Base-by-base conservation (phyloP, 2,797 vertebrate species). In the Tiaroga cobitis region DNA sequence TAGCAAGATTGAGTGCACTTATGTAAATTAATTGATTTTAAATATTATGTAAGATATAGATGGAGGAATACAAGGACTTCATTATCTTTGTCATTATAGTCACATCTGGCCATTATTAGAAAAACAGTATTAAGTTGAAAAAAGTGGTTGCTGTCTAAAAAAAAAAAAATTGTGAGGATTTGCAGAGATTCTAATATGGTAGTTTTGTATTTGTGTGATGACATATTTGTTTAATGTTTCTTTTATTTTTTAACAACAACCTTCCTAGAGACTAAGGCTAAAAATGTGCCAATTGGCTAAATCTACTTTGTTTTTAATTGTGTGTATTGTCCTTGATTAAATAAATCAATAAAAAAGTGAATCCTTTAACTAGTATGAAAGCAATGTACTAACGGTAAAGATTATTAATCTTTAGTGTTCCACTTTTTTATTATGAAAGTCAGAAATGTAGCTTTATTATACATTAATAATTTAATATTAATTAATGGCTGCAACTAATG, bases 31-130 rank as follows among this genome's bases (percentile, higher is more conserved):
- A 76, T 76, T 68, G 32, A 67, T 68, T 69, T 67, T 3, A 70
- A 77, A n/a, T 43, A 70, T 39, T 70, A 72, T 43, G 19, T 79
- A 72, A 61, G 59, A 70, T 59, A 54, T 69, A 72, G 76, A 18
- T 32, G 11, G 54, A n/a, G 34, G 18, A 68, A 67, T 34, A 67
- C 59, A 65, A 51, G 29, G 41, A 34, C 43, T 68, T 43, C 26
- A 63, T 79, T 3, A 2, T 63, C 24, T 29, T 63, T 32, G 39
- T 29, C 59, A 32, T 26, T 32, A 65, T n/a, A 24, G 8, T 3
- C 51, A n/a, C 43, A 46, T 29, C 39, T 16, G 1, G 32, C 16
- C 19, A 19, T 67, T 29, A 8, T 26, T 80, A 49, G 39, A 65
- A 63, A 19, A 32, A 16, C 9, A 41, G 16, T 18, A 19, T 76